Conservation (phyloP, 2,888 invertebrate genomes). For the Petrolisthes manimaculis region DNA sequence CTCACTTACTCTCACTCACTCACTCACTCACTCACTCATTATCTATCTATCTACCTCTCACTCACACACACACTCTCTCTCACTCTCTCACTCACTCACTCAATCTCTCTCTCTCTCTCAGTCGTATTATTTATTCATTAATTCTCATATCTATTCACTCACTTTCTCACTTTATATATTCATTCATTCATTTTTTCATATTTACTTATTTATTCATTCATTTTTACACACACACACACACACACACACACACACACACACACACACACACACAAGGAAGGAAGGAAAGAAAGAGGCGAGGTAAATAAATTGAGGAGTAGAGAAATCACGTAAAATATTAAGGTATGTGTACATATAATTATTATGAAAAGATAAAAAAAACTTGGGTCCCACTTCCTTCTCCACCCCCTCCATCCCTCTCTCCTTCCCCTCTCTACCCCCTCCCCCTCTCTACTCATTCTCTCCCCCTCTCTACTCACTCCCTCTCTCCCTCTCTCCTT, state of each 20-base stretch:
- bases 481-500: constrained; percentile 3
- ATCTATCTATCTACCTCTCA: neutral
- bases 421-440: neutral
- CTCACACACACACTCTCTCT: neutral
- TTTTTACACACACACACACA: no score
- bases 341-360: no score
- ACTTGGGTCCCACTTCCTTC: no score
- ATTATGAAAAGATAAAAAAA: no score
- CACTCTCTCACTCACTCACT: neutral
- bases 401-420: neutral
- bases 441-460: neutral
- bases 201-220: no score
- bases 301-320: no score
- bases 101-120: neutral
- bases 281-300: no score
- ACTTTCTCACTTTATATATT: no score
- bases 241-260: no score
- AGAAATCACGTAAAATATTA: no score
- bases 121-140: neutral
- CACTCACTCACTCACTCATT: neutral
- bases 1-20: neutral
- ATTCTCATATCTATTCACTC: neutral
- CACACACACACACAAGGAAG: no score
- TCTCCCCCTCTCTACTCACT: neutral
- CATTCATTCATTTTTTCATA: no score